Percentiles rank a stretch among this genome's conserved stretches.
These are phyloP conservation scores for Toxotes chatareus DNA, from an alignment of 2,113 vertebrate species.

Conservation along the genomic window DNA sequence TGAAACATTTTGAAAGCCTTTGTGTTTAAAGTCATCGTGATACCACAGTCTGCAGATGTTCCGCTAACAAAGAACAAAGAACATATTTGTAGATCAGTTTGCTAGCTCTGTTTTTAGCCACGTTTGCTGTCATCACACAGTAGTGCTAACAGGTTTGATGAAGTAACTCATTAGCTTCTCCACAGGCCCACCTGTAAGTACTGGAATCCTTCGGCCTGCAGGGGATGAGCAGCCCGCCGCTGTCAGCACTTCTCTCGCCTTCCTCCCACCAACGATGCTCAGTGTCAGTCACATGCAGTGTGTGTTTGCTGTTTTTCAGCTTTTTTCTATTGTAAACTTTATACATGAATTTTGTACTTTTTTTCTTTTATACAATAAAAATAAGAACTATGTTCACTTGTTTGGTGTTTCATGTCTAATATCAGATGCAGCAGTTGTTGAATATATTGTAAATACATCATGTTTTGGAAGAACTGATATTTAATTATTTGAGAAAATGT, in stretches of 20 bases:
- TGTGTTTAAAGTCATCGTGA: constrained; percentile 35
- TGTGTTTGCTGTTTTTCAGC: constrained; percentile 73
- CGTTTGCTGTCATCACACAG: background rate
- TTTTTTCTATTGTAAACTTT: constrained; percentile 79
- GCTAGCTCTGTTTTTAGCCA: constrained; percentile 6
- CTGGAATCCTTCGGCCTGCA: background rate
- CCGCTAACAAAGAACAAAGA: background rate
- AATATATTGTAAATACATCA: background rate
- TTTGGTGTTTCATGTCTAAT: constrained; percentile 19
- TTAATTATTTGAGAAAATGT: background rate
- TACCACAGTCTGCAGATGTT: constrained; percentile 16
- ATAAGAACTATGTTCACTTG: constrained; percentile 36
- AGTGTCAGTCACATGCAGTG: constrained; percentile 74
- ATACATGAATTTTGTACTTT: constrained; percentile 81
- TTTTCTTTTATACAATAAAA: constrained; percentile 83
- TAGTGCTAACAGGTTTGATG: background rate
- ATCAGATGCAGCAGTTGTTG: background rate
- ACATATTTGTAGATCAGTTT: background rate
- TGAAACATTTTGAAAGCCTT: background rate
- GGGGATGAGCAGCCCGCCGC: background rate
- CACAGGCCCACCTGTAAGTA: background rate
- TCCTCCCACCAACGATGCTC: constrained; percentile 33
- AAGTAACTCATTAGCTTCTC: background rate
- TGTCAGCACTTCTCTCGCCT: constrained; percentile 23
- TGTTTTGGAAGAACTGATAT: background rate